Evolutionary conservation across 2,113 vertebrate species (phyloP), one percentile per base, ranked within the genome.

Genomic region (Chaenogobius annularis): DNA sequence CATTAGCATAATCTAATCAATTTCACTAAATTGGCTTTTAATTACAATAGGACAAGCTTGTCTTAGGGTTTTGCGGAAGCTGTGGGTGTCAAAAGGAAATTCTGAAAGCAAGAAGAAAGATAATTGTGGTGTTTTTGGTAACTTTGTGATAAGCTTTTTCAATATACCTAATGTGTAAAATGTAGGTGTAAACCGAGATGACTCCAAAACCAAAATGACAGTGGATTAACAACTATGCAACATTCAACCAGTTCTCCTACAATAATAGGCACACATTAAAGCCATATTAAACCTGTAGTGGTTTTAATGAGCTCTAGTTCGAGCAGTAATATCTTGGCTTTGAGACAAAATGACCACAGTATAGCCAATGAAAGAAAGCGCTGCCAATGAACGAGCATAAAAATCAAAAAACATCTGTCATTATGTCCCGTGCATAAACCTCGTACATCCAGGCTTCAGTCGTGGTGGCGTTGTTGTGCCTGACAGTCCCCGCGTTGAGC

Each of bases 1-100:
- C 80, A 93, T 93, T 92, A 93, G 82, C 92, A 92, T 92, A 92
- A 93, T 90, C 84, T 93, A 93, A 92, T 93, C 88, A 91, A 87
- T 91, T 93, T 91, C 44, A 82, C 72, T 83, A 91, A 92, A 90
- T 90, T 91, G 86, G 84, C 85, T 92, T 93, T 92, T 90, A 93
- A 93, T 92, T 92, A 91, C 83, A 78, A 83, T 22, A 87, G 83
- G 80, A 74, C 76, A 85, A 86, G 82, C 82, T 91, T 58, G 64
- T 79, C 87, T 87, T 58, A 72, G 46, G 50, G 82, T 62, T 67
- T 47, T 69, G 65, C 75, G 79, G 69, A 82, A 78, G 71, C 73
- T 78, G 84, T 75, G 79, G 82, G 78, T 72, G 66, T 44, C 66
- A 19, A 63, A 40, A 63, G 15, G 31, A n/a, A 63, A 13, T 66